Percentiles rank a stretch among this genome's conserved stretches.
Evolutionary conservation across 2,797 vertebrate species (phyloP).

Genomic region (Platyrinchus mystaceus): DNA sequence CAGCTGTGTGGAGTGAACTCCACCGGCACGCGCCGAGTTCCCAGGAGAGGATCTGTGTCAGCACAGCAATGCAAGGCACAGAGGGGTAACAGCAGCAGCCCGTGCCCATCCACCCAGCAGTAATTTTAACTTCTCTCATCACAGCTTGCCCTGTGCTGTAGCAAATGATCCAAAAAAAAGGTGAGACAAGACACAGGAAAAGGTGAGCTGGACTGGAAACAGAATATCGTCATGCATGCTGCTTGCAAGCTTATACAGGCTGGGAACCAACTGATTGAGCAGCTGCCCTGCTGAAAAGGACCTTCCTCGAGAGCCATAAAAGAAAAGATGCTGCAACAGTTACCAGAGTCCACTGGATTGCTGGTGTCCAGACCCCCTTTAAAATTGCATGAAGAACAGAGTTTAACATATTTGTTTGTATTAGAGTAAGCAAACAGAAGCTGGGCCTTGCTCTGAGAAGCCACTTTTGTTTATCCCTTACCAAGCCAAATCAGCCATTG

Average conservation of each 20-base stretch:
- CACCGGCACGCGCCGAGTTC: accelerated
- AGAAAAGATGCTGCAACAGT: not conserved
- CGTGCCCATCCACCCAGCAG: not conserved
- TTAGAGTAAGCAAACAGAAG: not conserved
- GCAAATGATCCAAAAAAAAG: not conserved
- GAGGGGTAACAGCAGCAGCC: not conserved
- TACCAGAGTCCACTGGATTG: not conserved
- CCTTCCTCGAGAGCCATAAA: not conserved
- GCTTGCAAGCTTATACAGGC: not conserved
- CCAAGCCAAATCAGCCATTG: not conserved
- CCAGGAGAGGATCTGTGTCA: not conserved
- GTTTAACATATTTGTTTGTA: not conserved
- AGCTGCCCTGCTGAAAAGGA: not conserved
- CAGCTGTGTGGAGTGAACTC: not conserved
- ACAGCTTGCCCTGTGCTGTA: not conserved
- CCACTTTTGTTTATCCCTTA: not conserved
- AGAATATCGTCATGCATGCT: not conserved
- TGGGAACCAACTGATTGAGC: not conserved
- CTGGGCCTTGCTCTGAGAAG: not conserved
- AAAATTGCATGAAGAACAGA: not conserved
- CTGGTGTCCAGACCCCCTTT: not conserved
- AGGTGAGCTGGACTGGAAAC: not conserved
- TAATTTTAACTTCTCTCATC: not conserved
- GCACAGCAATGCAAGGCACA: not conserved
- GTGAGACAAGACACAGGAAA: not conserved